Evolutionary conservation across 2,797 vertebrate genomes (phyloP), one percentile per base, ranked within the genome.

Genomic region (Macropodus opercularis): DNA sequence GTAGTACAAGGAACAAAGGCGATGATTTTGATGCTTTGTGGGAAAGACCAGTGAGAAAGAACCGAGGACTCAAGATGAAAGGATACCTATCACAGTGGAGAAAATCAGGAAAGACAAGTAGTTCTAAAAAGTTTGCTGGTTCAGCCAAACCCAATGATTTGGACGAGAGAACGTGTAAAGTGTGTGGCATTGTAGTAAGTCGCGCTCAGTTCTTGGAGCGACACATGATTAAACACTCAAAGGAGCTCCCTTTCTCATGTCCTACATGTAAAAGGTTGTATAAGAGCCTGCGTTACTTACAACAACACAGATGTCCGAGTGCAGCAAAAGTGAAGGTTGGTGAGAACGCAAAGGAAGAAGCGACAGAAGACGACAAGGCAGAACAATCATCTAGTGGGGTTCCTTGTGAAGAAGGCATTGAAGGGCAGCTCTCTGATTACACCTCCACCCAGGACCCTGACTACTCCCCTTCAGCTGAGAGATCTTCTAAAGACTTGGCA

Each of bases 21-120:
- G 57, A 61, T 0, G 80, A 86, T 1, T 69, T 51, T 2, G 79
- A 75, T 0, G 17, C 57, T 1, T 1, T 78, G 29, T 75, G 79
- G 58, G 75, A 86, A 17, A 71, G 90, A 35, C 87, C 90, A 0
- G 87, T 89, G 17, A 63, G 90, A 34, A 88, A 87, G 70, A 91
- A 91, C 67, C 75, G 90, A 0, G 90, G 90, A 0, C 85, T 91
- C 9, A 90, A 90, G 73, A 91, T 91, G 90, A 91, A 89, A 21
- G 64, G 81, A 1, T 89, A 87, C 26, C 65, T 91, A 44, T 88
- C 87, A 0, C 88, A 91, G 72, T 89, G 87, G 85, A 86, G 75
- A 29, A 89, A 79, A 58, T 57, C 85, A 0, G 79, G 76, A 39
- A 85, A 81, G 58, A 41, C 73, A 0, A 60, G 60, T 0, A 35